Base-by-base conservation (phyloP, 2,888 invertebrate species). In the Drosophila longiperda region DNA sequence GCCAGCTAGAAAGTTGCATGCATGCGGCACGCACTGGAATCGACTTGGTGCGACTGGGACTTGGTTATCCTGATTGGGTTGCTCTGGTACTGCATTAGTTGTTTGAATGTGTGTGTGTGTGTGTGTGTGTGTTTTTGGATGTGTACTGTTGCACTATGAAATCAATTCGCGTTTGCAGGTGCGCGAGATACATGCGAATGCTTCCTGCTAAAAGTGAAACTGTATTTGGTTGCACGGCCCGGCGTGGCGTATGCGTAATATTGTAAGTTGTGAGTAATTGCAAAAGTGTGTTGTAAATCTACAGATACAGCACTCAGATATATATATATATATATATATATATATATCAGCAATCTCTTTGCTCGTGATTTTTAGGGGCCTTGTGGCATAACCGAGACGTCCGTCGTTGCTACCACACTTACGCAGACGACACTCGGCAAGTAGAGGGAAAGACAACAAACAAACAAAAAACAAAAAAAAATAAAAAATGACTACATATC, bases 1-100 rank as follows among this genome's bases (percentile, higher is more conserved):
- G 79, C 77, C 87, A 86, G 55, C 89, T 83, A 86, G 83, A 83
- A 83, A 83, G 83, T 83, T 80, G 86, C 86, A 82, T 66, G 83
- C 83, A 83, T 83, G 89, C 80, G 77, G 73, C 87, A 83, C 83
- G 89, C 83, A 88, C 73, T 86, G 67, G 45, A 54, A 55, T 50
- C 66, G 70, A 62, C 69, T 65, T 55, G 63, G 60, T 64, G 63
- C 60, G 61, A 64, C 83, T 73, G 74, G 74, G 67, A 82, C 79
- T 82, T 71, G 86, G 86, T 88, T 86, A 83, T 83, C 83, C 83
- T 88, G 83, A 86, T 88, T 82, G 86, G 66, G 79, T 34, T 54
- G 73, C 61, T 49, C 58, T 32, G 49, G 59, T 36, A 73, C 80
- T 32, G 42, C 57, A 29, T 55, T 26, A 26, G 36, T 38, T 26